Percentiles rank a stretch among this genome's conserved stretches.
Conservation (phyloP, 2,797 vertebrate genomes). For the Pogoniulus pusillus region DNA sequence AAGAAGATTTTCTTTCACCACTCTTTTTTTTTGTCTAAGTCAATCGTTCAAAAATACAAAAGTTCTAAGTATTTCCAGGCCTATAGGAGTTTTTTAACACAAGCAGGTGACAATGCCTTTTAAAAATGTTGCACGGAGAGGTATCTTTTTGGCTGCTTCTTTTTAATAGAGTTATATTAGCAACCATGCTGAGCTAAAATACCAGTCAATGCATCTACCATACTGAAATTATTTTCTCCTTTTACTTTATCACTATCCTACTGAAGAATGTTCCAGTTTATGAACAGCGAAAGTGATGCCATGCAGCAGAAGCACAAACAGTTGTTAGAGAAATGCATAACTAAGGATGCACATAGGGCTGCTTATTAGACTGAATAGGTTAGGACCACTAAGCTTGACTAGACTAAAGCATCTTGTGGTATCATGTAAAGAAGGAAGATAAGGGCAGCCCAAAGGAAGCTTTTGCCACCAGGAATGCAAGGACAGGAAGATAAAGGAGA, state of each 20-base stretch:
- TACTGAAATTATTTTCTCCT: conserved; percentile 1
- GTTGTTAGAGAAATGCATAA: too few species aligned
- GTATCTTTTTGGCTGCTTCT: background rate
- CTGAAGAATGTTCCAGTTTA: conserved; percentile 14
- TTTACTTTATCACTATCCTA: conserved; percentile 32
- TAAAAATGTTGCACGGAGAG: conserved; percentile 19
- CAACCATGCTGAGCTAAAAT: conserved; percentile 31
- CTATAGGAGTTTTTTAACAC: conserved; percentile 54
- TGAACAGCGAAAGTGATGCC: background rate
- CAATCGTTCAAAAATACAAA: conserved; percentile 36
- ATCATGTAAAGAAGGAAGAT: too few species aligned
- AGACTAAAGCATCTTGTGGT: too few species aligned
- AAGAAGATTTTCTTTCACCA: conserved; percentile 70
- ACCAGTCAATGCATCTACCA: background rate
- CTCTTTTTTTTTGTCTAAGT: conserved; percentile 29
- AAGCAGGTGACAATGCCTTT: conserved; percentile 34
- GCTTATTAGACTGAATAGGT: too few species aligned
- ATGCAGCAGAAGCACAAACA: too few species aligned
- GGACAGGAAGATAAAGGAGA: too few species aligned
- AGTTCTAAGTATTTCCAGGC: conserved; percentile 67
- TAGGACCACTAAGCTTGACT: too few species aligned
- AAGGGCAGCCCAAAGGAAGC: too few species aligned
- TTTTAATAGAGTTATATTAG: conserved; percentile 49
- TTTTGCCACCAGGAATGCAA: too few species aligned
- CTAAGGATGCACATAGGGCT: too few species aligned